Evolutionary conservation across 2,113 vertebrate genomes (phyloP).

Genomic region (Pogona vitticeps): DNA sequence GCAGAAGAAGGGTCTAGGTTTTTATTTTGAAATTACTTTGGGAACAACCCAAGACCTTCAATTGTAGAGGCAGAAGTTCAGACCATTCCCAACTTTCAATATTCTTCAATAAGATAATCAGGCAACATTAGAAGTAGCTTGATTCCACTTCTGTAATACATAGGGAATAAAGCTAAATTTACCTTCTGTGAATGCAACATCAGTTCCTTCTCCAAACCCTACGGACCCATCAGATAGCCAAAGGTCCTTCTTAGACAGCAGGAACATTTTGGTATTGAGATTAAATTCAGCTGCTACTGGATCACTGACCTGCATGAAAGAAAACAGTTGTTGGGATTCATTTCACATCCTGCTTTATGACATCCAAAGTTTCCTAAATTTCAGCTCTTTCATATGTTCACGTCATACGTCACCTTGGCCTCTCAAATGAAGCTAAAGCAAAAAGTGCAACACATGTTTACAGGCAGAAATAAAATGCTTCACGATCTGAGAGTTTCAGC

Average conservation of each 20-base stretch:
- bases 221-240: constrained; percentile 85
- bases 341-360: neutral
- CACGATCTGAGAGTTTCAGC: neutral
- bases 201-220: constrained; percentile 83
- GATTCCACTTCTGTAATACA: neutral
- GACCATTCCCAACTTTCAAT: neutral
- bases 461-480: neutral
- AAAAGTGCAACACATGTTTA: neutral
- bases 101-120: neutral
- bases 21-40: neutral
- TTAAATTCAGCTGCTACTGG: constrained; percentile 85
- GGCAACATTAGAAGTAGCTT: neutral
- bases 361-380: neutral
- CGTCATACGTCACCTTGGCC: neutral
- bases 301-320: constrained; percentile 78
- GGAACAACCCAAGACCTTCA: neutral
- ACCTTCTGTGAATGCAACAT: constrained; percentile 84
- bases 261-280: constrained; percentile 85
- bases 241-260: constrained; percentile 82
- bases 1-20: no score
- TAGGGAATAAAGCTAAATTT: constrained; percentile 7
- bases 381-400: neutral
- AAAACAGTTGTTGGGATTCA: neutral
- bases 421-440: neutral
- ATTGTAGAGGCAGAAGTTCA: neutral